Conservation (phyloP, 2,888 invertebrate genomes). For the Gibbula magus region DNA sequence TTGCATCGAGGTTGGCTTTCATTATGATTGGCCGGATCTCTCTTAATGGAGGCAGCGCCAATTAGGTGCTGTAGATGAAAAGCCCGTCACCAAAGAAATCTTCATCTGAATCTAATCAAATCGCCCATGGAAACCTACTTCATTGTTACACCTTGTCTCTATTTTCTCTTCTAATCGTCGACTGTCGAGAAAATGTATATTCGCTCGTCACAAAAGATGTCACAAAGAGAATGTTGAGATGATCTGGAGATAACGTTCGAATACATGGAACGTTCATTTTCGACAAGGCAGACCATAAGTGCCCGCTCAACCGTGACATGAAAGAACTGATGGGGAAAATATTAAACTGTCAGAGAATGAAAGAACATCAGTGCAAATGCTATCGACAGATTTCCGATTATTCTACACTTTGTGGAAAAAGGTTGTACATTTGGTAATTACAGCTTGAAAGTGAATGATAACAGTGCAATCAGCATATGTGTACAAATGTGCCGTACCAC, state of each 20-base stretch:
- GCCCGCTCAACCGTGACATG: background rate
- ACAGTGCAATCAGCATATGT: too few relatives aligned
- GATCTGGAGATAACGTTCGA: background rate
- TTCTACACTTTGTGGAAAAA: constrained; percentile 3
- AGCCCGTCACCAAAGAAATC: background rate
- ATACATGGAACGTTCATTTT: constrained; percentile 1
- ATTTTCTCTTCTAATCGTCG: background rate
- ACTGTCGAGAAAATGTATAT: background rate
- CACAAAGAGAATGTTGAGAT: constrained; percentile 2
- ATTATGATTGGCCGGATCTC: constrained; percentile 18
- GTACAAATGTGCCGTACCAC: too few relatives aligned
- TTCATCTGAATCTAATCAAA: constrained; percentile 12
- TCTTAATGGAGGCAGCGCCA: constrained; percentile 18
- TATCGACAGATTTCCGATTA: constrained; percentile 5
- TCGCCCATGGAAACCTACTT: constrained; percentile 10
- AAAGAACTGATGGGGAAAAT: background rate
- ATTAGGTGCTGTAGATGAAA: constrained; percentile 22
- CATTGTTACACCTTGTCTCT: background rate
- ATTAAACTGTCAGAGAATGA: background rate
- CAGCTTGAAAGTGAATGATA: too few relatives aligned
- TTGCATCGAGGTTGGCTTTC: background rate
- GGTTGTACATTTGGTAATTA: background rate
- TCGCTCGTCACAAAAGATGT: constrained; percentile 3
- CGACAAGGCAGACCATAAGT: background rate
- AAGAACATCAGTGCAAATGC: constrained; percentile 3